Conservation (phyloP, 53 echinoderm and acorn worm species). For the Paracentrotus lividus region DNA sequence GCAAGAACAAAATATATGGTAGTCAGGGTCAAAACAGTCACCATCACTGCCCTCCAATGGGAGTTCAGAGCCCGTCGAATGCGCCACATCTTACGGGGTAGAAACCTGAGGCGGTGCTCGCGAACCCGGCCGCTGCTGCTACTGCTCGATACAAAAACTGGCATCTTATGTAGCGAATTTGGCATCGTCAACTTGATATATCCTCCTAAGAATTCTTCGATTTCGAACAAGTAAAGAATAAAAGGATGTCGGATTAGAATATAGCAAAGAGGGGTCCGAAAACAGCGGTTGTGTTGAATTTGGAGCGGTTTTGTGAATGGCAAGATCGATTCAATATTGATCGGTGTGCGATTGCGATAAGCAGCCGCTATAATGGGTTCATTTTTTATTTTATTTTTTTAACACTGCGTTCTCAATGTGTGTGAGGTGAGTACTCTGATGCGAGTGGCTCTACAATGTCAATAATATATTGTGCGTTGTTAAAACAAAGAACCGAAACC, state of each 20-base stretch:
- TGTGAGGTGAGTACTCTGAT: too few species aligned
- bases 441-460: too few species aligned
- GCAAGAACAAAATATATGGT: constrained; percentile 25
- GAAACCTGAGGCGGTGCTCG: not conserved
- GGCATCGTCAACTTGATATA: constrained; percentile 11
- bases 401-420: too few species aligned
- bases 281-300: not conserved
- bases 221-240: not conserved
- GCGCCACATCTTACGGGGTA: constrained; percentile 42
- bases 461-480: too few species aligned
- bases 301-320: not conserved
- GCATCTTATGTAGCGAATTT: constrained; percentile 33
- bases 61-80: not conserved
- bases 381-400: too few species aligned
- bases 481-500: too few species aligned
- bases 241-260: not conserved
- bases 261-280: not conserved
- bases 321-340: constrained; percentile 3
- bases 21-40: not conserved
- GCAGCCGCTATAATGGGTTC: constrained; percentile 23
- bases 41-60: not conserved
- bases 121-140: not conserved
- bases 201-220: not conserved
- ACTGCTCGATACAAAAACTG: constrained; percentile 36
- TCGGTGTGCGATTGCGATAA: not conserved